A percentile compares a stretch with the other conserved stretches of the same genome.
Evolutionary conservation across 2,113 vertebrate genomes (phyloP).

Genomic region (Phocoena phocoena): DNA sequence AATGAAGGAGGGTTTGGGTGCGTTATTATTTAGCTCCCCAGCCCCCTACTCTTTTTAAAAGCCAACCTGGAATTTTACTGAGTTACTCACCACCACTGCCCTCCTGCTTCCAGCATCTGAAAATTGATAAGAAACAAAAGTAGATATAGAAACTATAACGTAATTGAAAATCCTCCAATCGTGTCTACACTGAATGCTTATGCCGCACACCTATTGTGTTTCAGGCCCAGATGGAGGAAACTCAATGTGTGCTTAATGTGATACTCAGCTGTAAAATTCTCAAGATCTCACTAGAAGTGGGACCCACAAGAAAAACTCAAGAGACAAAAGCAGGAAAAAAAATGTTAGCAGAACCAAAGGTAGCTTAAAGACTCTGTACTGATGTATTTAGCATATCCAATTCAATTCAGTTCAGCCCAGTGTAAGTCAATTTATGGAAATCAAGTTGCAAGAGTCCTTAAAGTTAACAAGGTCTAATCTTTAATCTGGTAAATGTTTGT

Average conservation of each 20-base stretch:
- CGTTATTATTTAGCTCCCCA: background rate
- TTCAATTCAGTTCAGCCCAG: background rate
- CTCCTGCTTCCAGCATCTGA: background rate
- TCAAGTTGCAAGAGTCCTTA: background rate
- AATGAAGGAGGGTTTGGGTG: background rate
- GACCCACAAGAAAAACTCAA: background rate
- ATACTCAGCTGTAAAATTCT: background rate
- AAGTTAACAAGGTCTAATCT: background rate
- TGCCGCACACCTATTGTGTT: background rate
- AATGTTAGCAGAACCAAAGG: background rate
- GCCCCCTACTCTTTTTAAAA: background rate
- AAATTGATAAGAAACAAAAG: background rate
- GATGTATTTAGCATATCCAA: background rate
- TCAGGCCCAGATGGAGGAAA: background rate
- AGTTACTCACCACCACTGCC: background rate
- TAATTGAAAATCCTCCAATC: background rate
- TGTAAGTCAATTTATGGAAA: background rate
- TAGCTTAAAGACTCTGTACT: background rate
- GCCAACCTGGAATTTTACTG: background rate
- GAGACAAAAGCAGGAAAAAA: background rate
- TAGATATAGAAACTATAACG: background rate
- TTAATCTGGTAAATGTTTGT: background rate
- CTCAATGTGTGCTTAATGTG: background rate
- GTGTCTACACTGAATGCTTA: background rate
- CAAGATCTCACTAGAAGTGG: background rate